These are phyloP conservation scores for Epinephelus moara DNA, from an alignment of 2,113 vertebrate species.

Conservation along the genomic window DNA sequence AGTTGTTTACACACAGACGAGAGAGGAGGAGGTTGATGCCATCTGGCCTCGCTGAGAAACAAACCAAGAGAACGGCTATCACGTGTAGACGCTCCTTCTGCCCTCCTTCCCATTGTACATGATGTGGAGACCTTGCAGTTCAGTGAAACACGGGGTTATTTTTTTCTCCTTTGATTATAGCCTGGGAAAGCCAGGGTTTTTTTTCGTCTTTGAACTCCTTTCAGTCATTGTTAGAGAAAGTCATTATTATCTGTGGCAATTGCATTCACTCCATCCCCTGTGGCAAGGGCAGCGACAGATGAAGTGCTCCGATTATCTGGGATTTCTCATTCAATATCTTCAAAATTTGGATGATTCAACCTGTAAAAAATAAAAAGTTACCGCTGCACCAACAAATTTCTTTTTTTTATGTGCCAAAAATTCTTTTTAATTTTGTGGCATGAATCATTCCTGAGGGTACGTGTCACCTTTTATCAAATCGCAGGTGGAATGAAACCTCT, in stretches of 20 bases:
- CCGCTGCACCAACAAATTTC: background rate
- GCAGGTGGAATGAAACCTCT: constrained; percentile 7
- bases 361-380: background rate
- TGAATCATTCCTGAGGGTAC: constrained; percentile 1
- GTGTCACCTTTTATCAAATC: constrained; percentile 24
- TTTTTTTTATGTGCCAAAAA: background rate
- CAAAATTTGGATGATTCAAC: constrained; percentile 6
- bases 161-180: constrained; percentile 38
- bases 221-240: constrained; percentile 57
- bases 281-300: constrained; percentile 58
- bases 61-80: constrained; percentile 29
- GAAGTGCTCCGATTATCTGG: constrained; percentile 45
- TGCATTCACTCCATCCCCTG: constrained; percentile 43
- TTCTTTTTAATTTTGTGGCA: background rate
- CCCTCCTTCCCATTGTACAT: constrained; percentile 31
- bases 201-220: constrained; percentile 24
- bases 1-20: constrained; percentile 60
- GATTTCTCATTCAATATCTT: constrained; percentile 39
- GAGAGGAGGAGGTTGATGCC: constrained; percentile 60
- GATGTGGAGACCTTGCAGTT: constrained; percentile 23
- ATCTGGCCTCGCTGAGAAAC: constrained; percentile 62
- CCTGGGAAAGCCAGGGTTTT: background rate
- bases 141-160: constrained; percentile 12
- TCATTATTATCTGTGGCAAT: constrained; percentile 52
- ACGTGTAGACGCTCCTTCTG: constrained; percentile 38